Conservation (phyloP, 2,797 vertebrate genomes). For the Helostoma temminkii region DNA sequence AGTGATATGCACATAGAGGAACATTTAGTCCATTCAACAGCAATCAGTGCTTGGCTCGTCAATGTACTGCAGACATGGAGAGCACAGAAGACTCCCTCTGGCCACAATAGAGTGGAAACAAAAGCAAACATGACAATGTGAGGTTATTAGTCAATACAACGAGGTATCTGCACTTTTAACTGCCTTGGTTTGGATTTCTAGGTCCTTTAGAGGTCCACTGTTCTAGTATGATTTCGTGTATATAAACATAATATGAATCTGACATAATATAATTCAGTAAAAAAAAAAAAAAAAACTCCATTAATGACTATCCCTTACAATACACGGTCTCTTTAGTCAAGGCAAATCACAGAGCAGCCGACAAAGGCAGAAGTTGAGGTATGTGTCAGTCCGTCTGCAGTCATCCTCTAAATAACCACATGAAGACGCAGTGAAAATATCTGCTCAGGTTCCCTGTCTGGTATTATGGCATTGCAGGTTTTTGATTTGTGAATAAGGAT, state of each 20-base stretch:
- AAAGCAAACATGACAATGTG: constrained; percentile 50
- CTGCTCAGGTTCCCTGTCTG: constrained; percentile 42
- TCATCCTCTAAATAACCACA: constrained; percentile 39
- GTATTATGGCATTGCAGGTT: constrained; percentile 48
- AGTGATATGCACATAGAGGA: constrained; percentile 75
- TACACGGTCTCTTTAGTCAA: constrained; percentile 61
- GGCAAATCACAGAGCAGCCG: constrained; percentile 68
- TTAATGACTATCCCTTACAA: constrained; percentile 49
- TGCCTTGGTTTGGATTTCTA: constrained; percentile 62
- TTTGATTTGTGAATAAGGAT: constrained; percentile 8
- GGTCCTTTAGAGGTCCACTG: constrained; percentile 51
- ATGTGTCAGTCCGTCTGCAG: constrained; percentile 55
- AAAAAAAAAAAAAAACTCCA: constrained; percentile 38
- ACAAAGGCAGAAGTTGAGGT: constrained; percentile 70
- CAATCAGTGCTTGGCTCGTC: constrained; percentile 80
- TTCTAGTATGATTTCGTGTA: constrained; percentile 56
- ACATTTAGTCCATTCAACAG: constrained; percentile 68
- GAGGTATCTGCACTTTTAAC: constrained; percentile 61
- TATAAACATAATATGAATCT: constrained; percentile 50
- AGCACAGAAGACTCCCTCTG: constrained; percentile 57
- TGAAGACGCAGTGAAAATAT: constrained; percentile 40
- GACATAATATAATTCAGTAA: constrained; percentile 52
- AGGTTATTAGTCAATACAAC: constrained; percentile 55
- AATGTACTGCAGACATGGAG: constrained; percentile 44
- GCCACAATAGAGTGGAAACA: constrained; percentile 57